Percentiles rank a stretch among this genome's conserved stretches.
phyloP scores from a whole-genome alignment of 2,888 invertebrate genomes.

The Cyrtodaria siliqua region DNA sequence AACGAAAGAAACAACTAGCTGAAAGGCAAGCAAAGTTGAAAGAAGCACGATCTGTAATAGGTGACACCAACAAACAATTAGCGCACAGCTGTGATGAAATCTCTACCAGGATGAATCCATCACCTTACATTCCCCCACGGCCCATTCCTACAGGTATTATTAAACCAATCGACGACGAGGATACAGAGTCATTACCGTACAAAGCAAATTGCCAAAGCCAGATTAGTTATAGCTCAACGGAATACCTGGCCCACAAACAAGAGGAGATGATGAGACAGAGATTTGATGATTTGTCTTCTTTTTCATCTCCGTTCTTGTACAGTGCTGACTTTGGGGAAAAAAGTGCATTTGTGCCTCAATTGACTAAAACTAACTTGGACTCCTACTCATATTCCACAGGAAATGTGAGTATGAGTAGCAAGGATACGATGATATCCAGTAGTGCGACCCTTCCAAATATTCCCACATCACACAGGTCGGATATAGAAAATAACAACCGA shows the following conservation, averaged over 20 bases:
- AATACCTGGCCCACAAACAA: slow-evolving; percentile 85
- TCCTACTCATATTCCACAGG: slow-evolving; percentile 67
- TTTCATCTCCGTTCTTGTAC: slow-evolving; percentile 70
- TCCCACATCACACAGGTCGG: slow-evolving; percentile 67
- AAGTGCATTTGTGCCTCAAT: slow-evolving; percentile 62
- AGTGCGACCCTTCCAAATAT: slow-evolving; percentile 81
- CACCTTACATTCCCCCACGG: slow-evolving; percentile 57
- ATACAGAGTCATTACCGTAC: slow-evolving; percentile 57
- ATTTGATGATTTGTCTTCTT: slow-evolving; percentile 71
- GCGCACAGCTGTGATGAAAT: slow-evolving; percentile 82
- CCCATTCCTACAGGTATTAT: slow-evolving; percentile 83
- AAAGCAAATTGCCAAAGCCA: slow-evolving; percentile 61
- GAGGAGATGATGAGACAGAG: slow-evolving; percentile 73
- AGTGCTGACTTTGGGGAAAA: slow-evolving; percentile 63
- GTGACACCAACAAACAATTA: slow-evolving; percentile 75
- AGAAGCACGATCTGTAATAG: slow-evolving; percentile 75
- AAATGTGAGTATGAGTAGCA: slow-evolving; percentile 50
- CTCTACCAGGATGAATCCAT: slow-evolving; percentile 64
- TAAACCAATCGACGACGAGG: slow-evolving; percentile 83
- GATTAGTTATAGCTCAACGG: slow-evolving; percentile 81
- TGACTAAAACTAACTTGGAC: slow-evolving; percentile 58
- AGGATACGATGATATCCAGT: slow-evolving; percentile 72
- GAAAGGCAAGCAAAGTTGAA: slow-evolving; percentile 87
- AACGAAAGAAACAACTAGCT: slow-evolving; percentile 88
- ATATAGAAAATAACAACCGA: slow-evolving; percentile 83